Evolutionary conservation across 2,888 invertebrate species (phyloP), one percentile per base, ranked within the genome.

Genomic region (Polia nebulosa): DNA sequence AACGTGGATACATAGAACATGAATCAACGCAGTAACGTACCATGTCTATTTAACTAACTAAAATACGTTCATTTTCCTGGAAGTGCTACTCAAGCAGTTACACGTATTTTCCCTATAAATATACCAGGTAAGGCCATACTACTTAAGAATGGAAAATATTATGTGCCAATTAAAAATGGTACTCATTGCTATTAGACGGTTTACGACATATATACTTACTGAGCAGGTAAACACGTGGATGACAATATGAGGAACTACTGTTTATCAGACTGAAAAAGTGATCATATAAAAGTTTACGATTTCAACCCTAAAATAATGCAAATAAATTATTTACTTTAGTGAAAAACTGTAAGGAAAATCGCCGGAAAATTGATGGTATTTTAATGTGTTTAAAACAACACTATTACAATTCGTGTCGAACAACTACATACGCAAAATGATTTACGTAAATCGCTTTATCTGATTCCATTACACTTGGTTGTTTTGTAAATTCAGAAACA

Each of bases 401-500:
- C 25, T 25, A 15, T 25, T 47, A 1, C 15, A 47, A 15, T 36
- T 59, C 9, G 6, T 72, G n/a, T 41, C 7, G 3, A 51, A 51
- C 22, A 34, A 41, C 4, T 39, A n/a, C n/a, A n/a, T 53, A 69
- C 13, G 17, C 9, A 27, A 13, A 39, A 22, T 36, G 22, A 36
- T 53, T 44, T 53, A 55, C 13, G 45, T 13, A 27, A 71, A 25
- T 25, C 9, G 17, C 15, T 49, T 34, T 32, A 72, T 39, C 39
- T 59, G 25, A 34, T 29, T 73, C 27, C 20, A 52, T 72, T 34
- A 41, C 29, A 62, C 3, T 51, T 36, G 4, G 62, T 25, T 63
- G 64, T 61, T 68, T 59, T 49, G 15, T 63, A 36, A 63, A 39
- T 63, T 51, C 27, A 47, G 20, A 55, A 47, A 20, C 47, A 20